A percentile compares a stretch with the other conserved stretches of the same genome.
These are phyloP conservation scores for Drosophila gaucha DNA, from an alignment of 2,888 invertebrate genomes.

Conservation along the genomic window DNA sequence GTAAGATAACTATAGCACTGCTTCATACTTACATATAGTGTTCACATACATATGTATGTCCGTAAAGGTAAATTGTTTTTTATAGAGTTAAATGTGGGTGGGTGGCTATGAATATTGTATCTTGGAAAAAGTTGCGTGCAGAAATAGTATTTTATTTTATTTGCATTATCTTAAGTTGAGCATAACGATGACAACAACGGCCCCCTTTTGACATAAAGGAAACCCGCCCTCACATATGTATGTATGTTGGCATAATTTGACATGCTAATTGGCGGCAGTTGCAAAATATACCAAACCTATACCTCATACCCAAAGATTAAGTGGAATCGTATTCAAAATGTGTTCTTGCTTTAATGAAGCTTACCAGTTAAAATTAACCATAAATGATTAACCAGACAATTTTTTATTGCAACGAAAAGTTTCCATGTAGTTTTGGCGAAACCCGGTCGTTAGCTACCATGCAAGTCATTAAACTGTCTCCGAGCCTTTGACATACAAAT, in stretches of 20 bases:
- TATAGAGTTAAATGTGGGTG: too few relatives aligned
- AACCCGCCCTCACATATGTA: conserved; percentile 34
- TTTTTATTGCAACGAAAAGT: conserved; percentile 14
- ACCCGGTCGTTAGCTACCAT: conserved; percentile 23
- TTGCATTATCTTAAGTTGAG: background rate
- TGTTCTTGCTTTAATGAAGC: conserved; percentile 43
- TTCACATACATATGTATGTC: background rate
- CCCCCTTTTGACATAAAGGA: background rate
- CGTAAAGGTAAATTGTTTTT: too few relatives aligned
- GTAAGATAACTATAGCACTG: too few relatives aligned
- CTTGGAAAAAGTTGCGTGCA: background rate
- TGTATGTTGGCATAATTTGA: conserved; percentile 43
- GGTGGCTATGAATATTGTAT: background rate
- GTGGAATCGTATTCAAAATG: conserved; percentile 51
- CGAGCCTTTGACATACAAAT: conserved; percentile 60
- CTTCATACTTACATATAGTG: too few relatives aligned
- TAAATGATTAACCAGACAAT: conserved; percentile 53
- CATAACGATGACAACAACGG: too few relatives aligned
- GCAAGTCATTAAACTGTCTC: conserved; percentile 70
- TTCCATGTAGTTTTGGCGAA: conserved; percentile 26
- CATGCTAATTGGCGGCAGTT: conserved; percentile 50
- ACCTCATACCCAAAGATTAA: conserved; percentile 7
- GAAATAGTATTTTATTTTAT: background rate
- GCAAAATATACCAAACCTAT: conserved; percentile 3
- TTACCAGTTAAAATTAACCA: conserved; percentile 59